phyloP scores from a whole-genome alignment of 1,140 invertebrate genomes.

The Dysdera silvatica region DNA sequence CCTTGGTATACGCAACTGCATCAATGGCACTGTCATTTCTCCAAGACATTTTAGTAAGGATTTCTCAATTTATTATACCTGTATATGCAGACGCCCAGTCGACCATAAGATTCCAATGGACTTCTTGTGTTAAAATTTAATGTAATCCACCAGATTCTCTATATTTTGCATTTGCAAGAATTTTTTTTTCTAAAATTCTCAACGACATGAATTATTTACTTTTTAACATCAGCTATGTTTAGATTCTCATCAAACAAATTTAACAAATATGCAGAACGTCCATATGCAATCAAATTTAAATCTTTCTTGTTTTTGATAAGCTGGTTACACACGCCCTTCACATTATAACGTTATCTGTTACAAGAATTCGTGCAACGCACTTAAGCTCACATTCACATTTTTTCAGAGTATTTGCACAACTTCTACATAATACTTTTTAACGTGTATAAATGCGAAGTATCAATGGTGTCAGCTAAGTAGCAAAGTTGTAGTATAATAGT shows the following conservation, averaged over 20 bases:
- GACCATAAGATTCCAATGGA: not conserved
- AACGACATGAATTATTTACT: not conserved
- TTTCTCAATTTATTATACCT: too few relatives aligned
- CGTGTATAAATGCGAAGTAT: too few relatives aligned
- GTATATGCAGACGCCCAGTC: not conserved
- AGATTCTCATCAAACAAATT: not conserved
- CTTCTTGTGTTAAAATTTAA: not conserved
- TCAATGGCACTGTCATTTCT: too few relatives aligned
- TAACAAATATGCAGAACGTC: not conserved
- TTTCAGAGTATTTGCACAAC: not conserved
- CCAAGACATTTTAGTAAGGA: too few relatives aligned
- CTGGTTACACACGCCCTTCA: too few relatives aligned
- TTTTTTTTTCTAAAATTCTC: slow-evolving; percentile 1
- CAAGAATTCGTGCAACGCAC: too few relatives aligned
- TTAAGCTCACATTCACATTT: slow-evolving; percentile 1
- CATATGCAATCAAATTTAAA: not conserved
- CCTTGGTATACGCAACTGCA: too few relatives aligned
- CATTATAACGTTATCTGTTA: too few relatives aligned
- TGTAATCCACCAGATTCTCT: not conserved
- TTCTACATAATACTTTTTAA: not conserved
- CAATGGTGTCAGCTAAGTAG: not conserved
- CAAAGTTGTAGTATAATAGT: too few relatives aligned
- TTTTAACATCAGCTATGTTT: not conserved
- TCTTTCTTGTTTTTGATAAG: not conserved
- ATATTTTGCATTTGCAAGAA: not conserved